phyloP scores from a whole-genome alignment of 2,113 vertebrate genomes.

The Ailurus styani region DNA sequence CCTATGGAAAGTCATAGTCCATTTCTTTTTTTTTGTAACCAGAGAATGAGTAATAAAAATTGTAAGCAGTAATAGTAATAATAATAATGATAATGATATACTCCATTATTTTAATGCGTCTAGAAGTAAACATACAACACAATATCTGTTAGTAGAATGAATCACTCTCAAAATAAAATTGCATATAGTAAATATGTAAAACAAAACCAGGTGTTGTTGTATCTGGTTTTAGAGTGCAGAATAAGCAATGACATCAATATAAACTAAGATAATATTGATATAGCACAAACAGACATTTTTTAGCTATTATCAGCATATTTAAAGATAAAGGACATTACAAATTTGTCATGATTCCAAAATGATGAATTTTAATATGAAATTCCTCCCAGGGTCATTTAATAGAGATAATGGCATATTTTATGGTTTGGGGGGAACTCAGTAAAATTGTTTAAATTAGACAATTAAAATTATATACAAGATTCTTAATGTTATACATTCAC shows the following conservation, averaged over 20 bases:
- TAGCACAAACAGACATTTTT: neutral
- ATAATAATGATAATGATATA: neutral
- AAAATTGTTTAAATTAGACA: neutral
- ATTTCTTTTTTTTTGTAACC: neutral
- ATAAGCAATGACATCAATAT: neutral
- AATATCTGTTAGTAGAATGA: neutral
- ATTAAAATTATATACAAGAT: neutral
- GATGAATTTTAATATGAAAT: neutral
- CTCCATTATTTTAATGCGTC: neutral
- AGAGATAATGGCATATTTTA: neutral
- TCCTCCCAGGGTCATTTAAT: neutral
- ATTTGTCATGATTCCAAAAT: neutral
- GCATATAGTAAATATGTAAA: neutral
- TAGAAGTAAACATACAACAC: neutral
- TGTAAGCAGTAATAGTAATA: neutral
- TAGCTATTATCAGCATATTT: neutral
- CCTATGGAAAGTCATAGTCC: neutral
- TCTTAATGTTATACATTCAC: neutral
- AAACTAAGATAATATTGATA: neutral
- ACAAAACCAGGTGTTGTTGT: neutral
- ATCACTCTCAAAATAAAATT: neutral
- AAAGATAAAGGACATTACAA: neutral
- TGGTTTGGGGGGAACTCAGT: neutral
- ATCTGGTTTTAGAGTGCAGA: neutral
- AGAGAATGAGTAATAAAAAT: neutral